Percentiles rank a stretch among this genome's conserved stretches.
Conservation (phyloP, 2,888 invertebrate species). For the Leptarthrus brevirostris region DNA sequence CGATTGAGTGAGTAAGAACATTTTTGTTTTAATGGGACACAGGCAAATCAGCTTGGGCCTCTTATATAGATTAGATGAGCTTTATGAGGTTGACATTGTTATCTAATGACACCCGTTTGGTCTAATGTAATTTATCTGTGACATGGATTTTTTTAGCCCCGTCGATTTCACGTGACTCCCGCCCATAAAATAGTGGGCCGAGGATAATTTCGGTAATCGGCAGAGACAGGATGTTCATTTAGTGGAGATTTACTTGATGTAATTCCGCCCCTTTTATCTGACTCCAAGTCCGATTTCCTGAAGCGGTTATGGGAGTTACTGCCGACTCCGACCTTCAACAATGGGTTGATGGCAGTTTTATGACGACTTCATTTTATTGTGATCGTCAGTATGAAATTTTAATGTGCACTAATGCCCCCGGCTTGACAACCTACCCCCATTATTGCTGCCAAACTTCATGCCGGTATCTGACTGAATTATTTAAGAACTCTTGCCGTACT, state of each 20-base stretch:
- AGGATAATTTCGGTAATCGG: constrained; percentile 26
- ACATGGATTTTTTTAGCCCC: background rate
- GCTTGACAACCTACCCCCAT: constrained; percentile 5
- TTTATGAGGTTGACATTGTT: constrained; percentile 29
- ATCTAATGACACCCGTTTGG: constrained; percentile 24
- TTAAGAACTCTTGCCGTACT: constrained; percentile 37
- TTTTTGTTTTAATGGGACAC: constrained; percentile 29
- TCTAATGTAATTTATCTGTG: constrained; percentile 27
- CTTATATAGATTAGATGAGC: constrained; percentile 18
- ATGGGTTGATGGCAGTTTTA: constrained; percentile 34
- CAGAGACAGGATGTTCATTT: constrained; percentile 35
- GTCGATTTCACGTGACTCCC: constrained; percentile 16
- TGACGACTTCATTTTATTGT: constrained; percentile 36
- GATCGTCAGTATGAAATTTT: constrained; percentile 42
- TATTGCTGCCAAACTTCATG: constrained; percentile 21
- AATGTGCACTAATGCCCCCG: constrained; percentile 36
- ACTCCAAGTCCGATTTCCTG: constrained; percentile 1
- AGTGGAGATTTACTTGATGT: constrained; percentile 17
- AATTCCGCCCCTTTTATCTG: background rate
- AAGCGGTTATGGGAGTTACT: background rate
- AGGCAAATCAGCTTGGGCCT: constrained; percentile 13
- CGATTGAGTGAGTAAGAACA: constrained; percentile 32
- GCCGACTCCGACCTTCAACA: background rate
- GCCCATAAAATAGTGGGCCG: background rate
- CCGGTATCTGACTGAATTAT: constrained; percentile 36